phyloP scores from a whole-genome alignment of 2,888 invertebrate species.

The Heteropelma amictum region DNA sequence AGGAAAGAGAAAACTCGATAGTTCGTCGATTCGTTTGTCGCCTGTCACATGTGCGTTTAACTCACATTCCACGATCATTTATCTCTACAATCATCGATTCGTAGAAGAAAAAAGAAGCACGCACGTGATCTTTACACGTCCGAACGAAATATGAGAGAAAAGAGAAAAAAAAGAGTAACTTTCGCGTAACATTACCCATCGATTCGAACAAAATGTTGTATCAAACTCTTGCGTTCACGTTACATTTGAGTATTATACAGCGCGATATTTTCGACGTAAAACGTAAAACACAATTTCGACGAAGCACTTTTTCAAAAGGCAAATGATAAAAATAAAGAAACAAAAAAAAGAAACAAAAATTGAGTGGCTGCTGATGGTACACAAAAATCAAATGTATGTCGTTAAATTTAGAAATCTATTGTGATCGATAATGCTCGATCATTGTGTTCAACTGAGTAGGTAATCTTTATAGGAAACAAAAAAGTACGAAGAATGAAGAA shows the following conservation, averaged over 20 bases:
- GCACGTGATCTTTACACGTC: constrained; percentile 37
- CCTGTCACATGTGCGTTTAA: constrained; percentile 9
- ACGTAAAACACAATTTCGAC: not conserved
- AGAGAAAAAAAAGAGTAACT: not conserved
- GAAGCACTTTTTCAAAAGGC: not conserved
- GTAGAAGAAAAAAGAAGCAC: constrained; percentile 15
- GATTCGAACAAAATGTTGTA: constrained; percentile 34
- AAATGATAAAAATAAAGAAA: not conserved
- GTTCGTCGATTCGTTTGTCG: constrained; percentile 22
- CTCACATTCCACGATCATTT: constrained; percentile 29
- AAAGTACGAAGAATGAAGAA: constrained; percentile 40
- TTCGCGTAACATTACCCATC: constrained; percentile 9
- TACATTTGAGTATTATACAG: constrained; percentile 44
- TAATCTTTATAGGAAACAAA: constrained; percentile 51
- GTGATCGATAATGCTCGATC: constrained; percentile 69
- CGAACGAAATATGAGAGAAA: constrained; percentile 16
- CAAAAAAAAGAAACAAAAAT: constrained; percentile 36
- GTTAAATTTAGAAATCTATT: constrained; percentile 65
- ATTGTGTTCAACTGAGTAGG: constrained; percentile 74
- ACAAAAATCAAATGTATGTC: constrained; percentile 57
- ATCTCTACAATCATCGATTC: constrained; percentile 34
- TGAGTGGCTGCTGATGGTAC: constrained; percentile 56
- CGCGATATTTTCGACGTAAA: constrained; percentile 35
- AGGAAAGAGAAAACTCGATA: not conserved
- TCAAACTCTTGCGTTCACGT: constrained; percentile 39